Evolutionary conservation across 2,113 vertebrate species (phyloP).

Genomic region (Petrocephalus microphthalmus): DNA sequence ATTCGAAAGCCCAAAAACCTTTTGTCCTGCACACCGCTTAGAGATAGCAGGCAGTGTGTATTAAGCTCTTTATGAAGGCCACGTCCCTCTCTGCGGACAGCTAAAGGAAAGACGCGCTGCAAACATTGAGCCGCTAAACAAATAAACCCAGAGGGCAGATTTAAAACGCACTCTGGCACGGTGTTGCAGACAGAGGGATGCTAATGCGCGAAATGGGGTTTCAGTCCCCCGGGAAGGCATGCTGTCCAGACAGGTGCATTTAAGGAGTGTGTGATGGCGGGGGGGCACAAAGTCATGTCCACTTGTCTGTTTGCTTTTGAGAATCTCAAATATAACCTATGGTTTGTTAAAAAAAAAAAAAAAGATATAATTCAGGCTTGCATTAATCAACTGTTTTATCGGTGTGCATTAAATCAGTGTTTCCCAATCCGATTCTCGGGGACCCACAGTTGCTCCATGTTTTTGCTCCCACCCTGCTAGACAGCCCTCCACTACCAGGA

Average conservation of each 20-base stretch:
- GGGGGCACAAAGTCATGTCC: not conserved
- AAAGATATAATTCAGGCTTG: not conserved
- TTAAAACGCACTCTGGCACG: not conserved
- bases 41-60: not conserved
- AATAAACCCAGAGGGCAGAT: not conserved
- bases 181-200: not conserved
- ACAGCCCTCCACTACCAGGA: not conserved
- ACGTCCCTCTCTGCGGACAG: not conserved
- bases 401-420: not conserved
- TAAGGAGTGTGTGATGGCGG: not conserved
- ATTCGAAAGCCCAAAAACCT: not conserved
- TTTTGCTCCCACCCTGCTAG: not conserved
- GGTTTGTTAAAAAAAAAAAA: not conserved
- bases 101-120: not conserved
- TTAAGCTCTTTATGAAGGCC: not conserved
- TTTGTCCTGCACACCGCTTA: not conserved
- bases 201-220: not conserved
- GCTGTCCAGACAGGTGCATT: not conserved
- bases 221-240: not conserved
- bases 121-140: not conserved
- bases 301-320: not conserved
- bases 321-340: not conserved
- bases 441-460: not conserved
- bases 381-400: not conserved
- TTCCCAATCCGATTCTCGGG: not conserved